Conservation (phyloP, 1,140 invertebrate genomes). For the Pseudomyrmex gracilis region DNA sequence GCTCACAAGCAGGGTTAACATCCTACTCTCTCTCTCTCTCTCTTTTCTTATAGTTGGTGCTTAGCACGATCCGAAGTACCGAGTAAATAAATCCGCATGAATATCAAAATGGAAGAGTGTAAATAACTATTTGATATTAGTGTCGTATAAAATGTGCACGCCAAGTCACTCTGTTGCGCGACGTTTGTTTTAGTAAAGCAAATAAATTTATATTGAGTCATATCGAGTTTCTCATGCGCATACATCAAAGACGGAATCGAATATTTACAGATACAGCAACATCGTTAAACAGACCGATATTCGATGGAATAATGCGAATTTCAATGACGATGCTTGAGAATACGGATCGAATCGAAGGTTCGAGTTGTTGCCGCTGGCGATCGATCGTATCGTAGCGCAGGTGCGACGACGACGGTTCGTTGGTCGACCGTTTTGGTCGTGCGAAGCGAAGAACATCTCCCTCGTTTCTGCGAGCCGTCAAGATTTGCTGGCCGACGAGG, state of each 20-base stretch:
- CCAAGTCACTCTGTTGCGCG: too few relatives aligned
- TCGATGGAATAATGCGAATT: background rate
- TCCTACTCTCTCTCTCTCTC: too few relatives aligned
- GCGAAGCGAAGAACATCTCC: background rate
- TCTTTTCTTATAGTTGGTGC: background rate
- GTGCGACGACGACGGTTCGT: background rate
- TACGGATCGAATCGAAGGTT: constrained; percentile 6
- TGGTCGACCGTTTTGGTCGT: constrained; percentile 28
- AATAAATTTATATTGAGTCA: too few relatives aligned
- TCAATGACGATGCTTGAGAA: constrained; percentile 1
- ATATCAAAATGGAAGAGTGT: background rate
- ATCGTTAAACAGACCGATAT: background rate
- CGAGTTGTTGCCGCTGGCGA: constrained; percentile 53
- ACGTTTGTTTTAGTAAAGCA: too few relatives aligned
- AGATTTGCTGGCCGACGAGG: constrained; percentile 36
- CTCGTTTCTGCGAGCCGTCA: constrained; percentile 12
- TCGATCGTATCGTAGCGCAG: constrained; percentile 47
- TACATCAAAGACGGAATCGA: background rate
- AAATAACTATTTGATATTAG: background rate
- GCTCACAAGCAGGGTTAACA: constrained; percentile 1
- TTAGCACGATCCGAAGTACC: background rate
- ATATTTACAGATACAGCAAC: background rate
- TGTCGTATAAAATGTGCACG: too few relatives aligned
- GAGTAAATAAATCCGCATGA: too few relatives aligned
- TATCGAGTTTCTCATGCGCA: background rate